phyloP scores from a whole-genome alignment of 2,113 vertebrate genomes.

The Neomonachus schauinslandi region DNA sequence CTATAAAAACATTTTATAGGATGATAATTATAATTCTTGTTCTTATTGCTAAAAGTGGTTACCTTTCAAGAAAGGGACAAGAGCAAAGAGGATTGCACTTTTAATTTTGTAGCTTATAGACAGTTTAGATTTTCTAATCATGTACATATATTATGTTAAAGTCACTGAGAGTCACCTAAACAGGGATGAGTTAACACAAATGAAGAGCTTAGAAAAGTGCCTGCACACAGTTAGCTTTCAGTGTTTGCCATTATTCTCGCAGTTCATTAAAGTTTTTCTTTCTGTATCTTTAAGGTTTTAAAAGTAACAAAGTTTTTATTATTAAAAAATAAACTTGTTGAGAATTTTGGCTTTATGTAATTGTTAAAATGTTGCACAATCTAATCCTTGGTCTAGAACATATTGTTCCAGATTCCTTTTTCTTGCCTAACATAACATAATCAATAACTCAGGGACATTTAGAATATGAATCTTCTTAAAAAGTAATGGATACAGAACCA shows the following conservation, averaged over 20 bases:
- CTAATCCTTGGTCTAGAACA: constrained; percentile 43
- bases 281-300: not conserved
- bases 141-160: not conserved
- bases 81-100: constrained; percentile 14
- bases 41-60: not conserved
- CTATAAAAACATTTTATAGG: constrained; percentile 40
- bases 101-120: not conserved
- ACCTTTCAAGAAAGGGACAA: not conserved
- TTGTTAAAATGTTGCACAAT: constrained; percentile 20
- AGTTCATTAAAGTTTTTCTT: not conserved
- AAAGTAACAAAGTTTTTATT: constrained; percentile 38
- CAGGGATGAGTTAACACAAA: not conserved
- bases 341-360: constrained; percentile 42
- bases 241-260: not conserved
- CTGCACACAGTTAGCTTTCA: not conserved
- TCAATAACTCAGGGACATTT: not conserved
- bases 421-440: not conserved
- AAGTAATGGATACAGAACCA: not conserved
- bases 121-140: constrained; percentile 18
- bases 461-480: constrained; percentile 49
- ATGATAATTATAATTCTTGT: constrained; percentile 20
- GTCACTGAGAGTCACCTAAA: not conserved
- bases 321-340: constrained; percentile 22
- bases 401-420: not conserved
- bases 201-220: not conserved